Percentiles rank a stretch among this genome's conserved stretches.
phyloP scores from a whole-genome alignment of 2,113 vertebrate genomes.

The Ochotona princeps region DNA sequence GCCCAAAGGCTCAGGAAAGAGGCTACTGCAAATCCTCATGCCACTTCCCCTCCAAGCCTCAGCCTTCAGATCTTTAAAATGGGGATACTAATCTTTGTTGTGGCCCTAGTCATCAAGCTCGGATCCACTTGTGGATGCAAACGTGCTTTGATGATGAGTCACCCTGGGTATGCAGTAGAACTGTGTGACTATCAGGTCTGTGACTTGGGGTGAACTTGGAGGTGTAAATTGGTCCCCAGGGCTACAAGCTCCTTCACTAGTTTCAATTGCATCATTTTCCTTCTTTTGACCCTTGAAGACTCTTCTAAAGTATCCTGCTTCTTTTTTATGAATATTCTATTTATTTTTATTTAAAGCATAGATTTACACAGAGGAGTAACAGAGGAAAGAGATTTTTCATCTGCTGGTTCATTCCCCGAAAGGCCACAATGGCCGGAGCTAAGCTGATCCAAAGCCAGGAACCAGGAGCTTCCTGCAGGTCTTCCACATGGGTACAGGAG shows the following conservation, averaged over 20 bases:
- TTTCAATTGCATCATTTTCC: not conserved
- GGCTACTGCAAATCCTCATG: no score
- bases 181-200: not conserved
- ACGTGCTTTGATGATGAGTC: not conserved
- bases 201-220: not conserved
- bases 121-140: not conserved
- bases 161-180: accelerated
- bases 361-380: no score
- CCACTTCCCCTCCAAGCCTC: not conserved
- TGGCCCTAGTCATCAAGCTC: not conserved
- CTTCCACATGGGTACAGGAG: no score
- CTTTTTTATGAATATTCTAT: not conserved
- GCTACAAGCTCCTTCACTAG: not conserved
- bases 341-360: no score
- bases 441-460: no score
- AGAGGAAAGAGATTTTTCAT: no score
- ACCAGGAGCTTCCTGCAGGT: no score
- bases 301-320: not conserved
- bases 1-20: not conserved
- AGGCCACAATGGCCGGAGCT: no score
- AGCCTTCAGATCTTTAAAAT: not conserved
- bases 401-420: no score
- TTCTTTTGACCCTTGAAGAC: not conserved
- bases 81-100: not conserved
- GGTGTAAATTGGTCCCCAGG: not conserved